Base-by-base conservation (phyloP, 1,140 invertebrate genomes). In the Anthonomus grandis region DNA sequence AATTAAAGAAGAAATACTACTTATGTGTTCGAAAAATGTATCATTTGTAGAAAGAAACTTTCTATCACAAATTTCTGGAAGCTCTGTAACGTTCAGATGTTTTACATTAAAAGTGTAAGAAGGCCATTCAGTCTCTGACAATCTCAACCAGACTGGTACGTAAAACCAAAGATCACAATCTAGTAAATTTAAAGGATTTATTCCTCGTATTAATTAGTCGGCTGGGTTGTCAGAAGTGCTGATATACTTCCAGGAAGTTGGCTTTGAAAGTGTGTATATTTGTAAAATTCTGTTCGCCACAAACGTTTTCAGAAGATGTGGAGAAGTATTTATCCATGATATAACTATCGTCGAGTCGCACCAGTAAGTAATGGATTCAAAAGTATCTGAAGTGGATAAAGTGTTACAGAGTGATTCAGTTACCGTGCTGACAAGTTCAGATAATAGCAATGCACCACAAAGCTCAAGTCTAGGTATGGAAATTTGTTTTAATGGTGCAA, bases 381-480 rank as follows among this genome's bases (percentile, higher is more conserved):
- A 38, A 13, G n/a, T 42, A 31, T 44, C 17, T 23, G 45, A 18
- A 15, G 36, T 10, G 4, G 10, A 24, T 13, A 41, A n/a, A n/a
- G n/a, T n/a, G n/a, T n/a, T n/a, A n/a, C n/a, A n/a, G n/a, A n/a
- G n/a, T n/a, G n/a, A n/a, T n/a, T n/a, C n/a, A n/a, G n/a, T 17
- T 18, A 45, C 34, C 18, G 47, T 57, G 17, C 59, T 17, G 15
- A 59, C 19, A 34, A 64, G 45, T 48, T 54, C 15, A 8, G 62
- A 37, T 13, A 65, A 46, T 18, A 70, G 31, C 10, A 59, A 4
- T 10, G 66, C 69, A 12, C 51, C 59, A 47, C 59, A 65, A 6
- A 70, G 36, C 44, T 71, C 70, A 8, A 73, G 46, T 38, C 66
- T 55, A 3, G 69, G 67, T 15, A 70, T 36, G 19, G 64, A 51